Base-by-base conservation (phyloP, 2,888 invertebrate species). In the Sceliomorpha sp. region DNA sequence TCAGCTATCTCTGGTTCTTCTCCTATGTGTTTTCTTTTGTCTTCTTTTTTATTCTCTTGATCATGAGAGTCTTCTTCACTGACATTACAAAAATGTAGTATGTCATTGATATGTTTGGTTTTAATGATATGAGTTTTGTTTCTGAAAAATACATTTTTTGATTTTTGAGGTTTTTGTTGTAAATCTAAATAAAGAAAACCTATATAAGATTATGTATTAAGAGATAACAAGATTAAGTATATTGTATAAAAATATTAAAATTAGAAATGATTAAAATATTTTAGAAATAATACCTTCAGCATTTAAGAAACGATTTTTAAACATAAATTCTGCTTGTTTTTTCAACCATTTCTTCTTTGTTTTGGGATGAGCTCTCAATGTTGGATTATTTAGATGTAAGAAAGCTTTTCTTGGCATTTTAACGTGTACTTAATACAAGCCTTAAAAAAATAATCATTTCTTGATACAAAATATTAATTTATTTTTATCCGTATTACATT, bases 301-400 rank as follows among this genome's bases (percentile, higher is more conserved):
- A 34, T 34, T 6, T 10, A 6, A 34, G 13, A 4, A 10, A 34
- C 6, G 7, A 12, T 12, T 34, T 34, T 34, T 34, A 7, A 2
- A 4, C 12, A 3, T 3, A 34, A 4, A 10, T 34, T 34, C 34
- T 3, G 34, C n/a, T 12, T 34, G 34, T 34, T 34, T 34, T 34
- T 13, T 34, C 7, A 34, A 2, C 34, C 34, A 34, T 3, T 10
- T 34, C 13, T 34, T 34, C 34, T 10, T 34, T 12, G 34, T 34
- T 34, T 34, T 34, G 2, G 34, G 13, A 34, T 34, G 34, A 1
- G 13, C 34, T 10, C 1, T 34, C 34, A 34, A 34, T 12, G 3
- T 10, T 34, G 12, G 7, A 12, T 34, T 34, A 6, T 34, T 9
- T 7, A 34, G 6, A 34, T 12, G 10, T 34, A 34, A 7, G 13